A percentile compares a stretch with the other conserved stretches of the same genome.
These are phyloP conservation scores for Osmerus mordax DNA, from an alignment of 2,113 vertebrate species.

Conservation along the genomic window DNA sequence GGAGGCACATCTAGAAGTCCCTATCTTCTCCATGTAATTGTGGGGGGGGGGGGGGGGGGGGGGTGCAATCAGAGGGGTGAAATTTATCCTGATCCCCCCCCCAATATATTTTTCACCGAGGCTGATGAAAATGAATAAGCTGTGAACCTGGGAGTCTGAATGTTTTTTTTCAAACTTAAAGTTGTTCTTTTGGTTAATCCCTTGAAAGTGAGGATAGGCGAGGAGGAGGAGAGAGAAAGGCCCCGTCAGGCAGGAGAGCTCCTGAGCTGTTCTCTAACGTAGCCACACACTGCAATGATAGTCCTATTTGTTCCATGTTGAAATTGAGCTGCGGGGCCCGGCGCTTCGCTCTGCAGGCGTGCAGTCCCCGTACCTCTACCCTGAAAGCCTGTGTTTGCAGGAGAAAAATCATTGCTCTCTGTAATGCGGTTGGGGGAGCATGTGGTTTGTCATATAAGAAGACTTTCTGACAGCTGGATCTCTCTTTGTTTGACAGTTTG, in stretches of 20 bases:
- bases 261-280: conserved; percentile 20
- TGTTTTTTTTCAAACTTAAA: not conserved
- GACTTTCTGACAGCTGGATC: conserved; percentile 58
- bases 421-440: conserved; percentile 49
- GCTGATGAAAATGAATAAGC: conserved; percentile 53
- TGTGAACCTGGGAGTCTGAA: conserved; percentile 9
- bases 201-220: conserved; percentile 19
- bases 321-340: conserved; percentile 15
- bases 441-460: conserved; percentile 50
- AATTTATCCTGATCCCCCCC: conserved; percentile 35
- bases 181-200: conserved; percentile 5
- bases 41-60: not conserved
- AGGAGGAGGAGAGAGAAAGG: conserved; percentile 14
- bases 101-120: conserved; percentile 39
- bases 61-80: conserved; percentile 40
- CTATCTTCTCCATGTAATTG: conserved; percentile 30
- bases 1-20: conserved; percentile 50
- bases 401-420: conserved; percentile 38
- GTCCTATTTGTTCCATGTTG: conserved; percentile 36
- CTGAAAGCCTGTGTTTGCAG: conserved; percentile 51
- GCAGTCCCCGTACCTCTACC: conserved; percentile 29
- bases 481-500: not conserved
- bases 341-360: not conserved
- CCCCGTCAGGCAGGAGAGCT: conserved; percentile 22
- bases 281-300: conserved; percentile 36